Evolutionary conservation across 2,113 vertebrate genomes (phyloP).

Genomic region (Aldabrachelys gigantea): DNA sequence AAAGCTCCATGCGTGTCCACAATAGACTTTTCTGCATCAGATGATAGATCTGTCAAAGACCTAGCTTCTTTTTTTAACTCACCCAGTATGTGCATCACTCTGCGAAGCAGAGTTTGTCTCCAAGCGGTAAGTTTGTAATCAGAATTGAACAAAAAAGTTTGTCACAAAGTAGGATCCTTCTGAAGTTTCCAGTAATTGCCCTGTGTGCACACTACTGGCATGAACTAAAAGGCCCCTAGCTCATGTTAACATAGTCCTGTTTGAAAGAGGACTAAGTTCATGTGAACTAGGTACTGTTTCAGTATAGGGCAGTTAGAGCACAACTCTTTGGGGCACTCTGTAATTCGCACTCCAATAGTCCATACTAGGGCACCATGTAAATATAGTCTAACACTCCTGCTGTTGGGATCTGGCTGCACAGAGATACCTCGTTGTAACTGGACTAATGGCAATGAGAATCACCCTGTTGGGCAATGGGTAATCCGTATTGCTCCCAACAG

Average conservation of each 20-base stretch:
- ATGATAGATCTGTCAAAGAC: not conserved
- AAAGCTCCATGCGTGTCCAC: not conserved
- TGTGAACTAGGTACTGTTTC: not conserved
- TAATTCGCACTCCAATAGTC: not conserved
- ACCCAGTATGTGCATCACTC: not conserved
- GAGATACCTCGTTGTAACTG: not conserved
- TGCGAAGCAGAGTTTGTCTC: not conserved
- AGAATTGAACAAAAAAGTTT: not conserved
- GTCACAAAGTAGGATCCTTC: not conserved
- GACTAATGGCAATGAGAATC: accelerated
- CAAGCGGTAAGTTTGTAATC: not conserved
- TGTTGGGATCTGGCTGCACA: not conserved
- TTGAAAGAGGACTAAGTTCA: not conserved
- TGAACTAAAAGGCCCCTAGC: not conserved
- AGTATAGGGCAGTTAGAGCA: not conserved
- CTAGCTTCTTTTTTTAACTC: not conserved
- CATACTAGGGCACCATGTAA: not conserved
- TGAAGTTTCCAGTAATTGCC: not conserved
- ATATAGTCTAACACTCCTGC: not conserved
- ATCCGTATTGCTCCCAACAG: accelerated
- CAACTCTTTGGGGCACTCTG: not conserved
- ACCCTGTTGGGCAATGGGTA: not conserved
- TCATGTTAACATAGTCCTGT: not conserved
- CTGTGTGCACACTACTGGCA: not conserved
- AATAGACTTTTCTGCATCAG: not conserved